Evolutionary conservation across 2,888 invertebrate genomes (phyloP).

Genomic region (Adineta ricciae): DNA sequence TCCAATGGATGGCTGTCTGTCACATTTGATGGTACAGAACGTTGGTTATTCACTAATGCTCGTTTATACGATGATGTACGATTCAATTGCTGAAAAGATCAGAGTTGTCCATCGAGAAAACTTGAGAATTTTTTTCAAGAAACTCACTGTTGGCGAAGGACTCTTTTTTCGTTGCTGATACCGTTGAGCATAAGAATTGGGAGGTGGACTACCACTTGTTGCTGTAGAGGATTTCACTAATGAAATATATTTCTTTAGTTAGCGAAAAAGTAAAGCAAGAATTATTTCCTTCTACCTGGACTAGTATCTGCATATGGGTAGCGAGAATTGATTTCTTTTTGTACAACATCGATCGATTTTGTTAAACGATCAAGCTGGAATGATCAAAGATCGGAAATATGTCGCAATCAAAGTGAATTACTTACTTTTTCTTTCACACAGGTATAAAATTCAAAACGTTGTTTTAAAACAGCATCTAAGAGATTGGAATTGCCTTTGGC

Average conservation of each 20-base stretch:
- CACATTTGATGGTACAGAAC: background rate
- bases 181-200: background rate
- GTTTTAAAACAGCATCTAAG: conserved; percentile 7
- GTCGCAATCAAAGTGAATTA: background rate
- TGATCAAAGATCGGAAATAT: background rate
- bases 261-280: background rate
- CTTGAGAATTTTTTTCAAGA: background rate
- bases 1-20: background rate
- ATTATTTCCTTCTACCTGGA: background rate
- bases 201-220: background rate
- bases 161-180: conserved; percentile 1
- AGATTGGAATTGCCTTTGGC: conserved; percentile 6
- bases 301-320: background rate
- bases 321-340: background rate
- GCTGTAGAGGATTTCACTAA: background rate
- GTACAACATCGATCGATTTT: background rate
- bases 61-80: conserved; percentile 11
- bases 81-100: background rate
- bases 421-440: conserved; percentile 19
- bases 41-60: background rate
- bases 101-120: background rate
- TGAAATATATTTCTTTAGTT: background rate
- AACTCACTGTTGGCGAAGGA: background rate
- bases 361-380: conserved; percentile 10
- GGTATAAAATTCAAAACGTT: conserved; percentile 20